phyloP scores from a whole-genome alignment of 2,888 invertebrate genomes.

The Graphium colonna region DNA sequence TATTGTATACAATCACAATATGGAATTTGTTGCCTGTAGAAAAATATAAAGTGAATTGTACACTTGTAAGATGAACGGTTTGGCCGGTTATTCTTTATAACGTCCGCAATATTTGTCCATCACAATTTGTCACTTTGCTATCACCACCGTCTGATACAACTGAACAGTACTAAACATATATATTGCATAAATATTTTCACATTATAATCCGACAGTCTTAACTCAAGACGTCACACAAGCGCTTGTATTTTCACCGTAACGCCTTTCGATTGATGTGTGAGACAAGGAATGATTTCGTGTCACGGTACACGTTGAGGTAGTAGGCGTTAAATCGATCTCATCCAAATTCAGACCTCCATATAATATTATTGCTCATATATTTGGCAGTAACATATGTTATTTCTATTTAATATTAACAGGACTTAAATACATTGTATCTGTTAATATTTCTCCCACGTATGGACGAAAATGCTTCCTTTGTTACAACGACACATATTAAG shows the following conservation, averaged over 20 bases:
- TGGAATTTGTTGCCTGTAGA: constrained; percentile 54
- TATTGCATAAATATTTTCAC: constrained; percentile 51
- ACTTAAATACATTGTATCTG: constrained; percentile 16
- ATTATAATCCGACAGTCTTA: constrained; percentile 43
- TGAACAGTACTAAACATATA: constrained; percentile 34
- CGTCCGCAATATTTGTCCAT: constrained; percentile 30
- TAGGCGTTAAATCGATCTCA: constrained; percentile 1
- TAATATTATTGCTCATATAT: constrained; percentile 37
- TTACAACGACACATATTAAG: neutral
- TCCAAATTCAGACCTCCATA: constrained; percentile 2
- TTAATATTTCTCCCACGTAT: constrained; percentile 3
- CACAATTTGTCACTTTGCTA: constrained; percentile 60
- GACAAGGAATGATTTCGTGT: constrained; percentile 15
- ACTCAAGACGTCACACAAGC: constrained; percentile 44
- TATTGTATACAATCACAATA: constrained; percentile 59
- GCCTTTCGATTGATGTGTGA: constrained; percentile 8
- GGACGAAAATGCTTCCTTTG: constrained; percentile 14
- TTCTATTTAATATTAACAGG: constrained; percentile 19
- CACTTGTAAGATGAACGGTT: constrained; percentile 29
- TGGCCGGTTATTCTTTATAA: constrained; percentile 39
- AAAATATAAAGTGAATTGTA: constrained; percentile 49
- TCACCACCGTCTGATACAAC: constrained; percentile 43
- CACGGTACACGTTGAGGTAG: constrained; percentile 14
- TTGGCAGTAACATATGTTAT: constrained; percentile 36
- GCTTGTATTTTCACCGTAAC: constrained; percentile 20